Base-by-base conservation (phyloP, 2,797 vertebrate species). In the Gephyroberyx darwinii region DNA sequence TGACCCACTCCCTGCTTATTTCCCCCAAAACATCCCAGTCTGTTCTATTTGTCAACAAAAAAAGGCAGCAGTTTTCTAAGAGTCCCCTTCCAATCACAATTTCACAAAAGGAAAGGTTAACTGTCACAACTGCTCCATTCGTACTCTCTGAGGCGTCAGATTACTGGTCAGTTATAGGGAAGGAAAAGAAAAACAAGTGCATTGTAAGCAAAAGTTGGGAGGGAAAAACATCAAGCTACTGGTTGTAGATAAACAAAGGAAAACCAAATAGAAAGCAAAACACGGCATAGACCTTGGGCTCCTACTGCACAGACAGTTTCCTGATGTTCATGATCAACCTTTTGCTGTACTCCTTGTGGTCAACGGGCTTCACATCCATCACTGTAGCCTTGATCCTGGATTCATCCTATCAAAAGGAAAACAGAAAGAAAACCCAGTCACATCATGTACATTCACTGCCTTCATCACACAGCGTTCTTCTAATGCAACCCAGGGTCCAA, bases 301-400 rank as follows among this genome's bases (percentile, higher is more conserved):
- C 57, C 66, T 93, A 93, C 65, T 90, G 90, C 63, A 5, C 60
- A 0, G 93, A 93, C n/a, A 96, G 85, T 65, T 91, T 98, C 81
- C 94, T 92, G 88, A 99, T 99, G 93, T 88, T 96, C 69, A 88
- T 74, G 65, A 99, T 96, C 90, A 99, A 35, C 87, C 96, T 94
- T 88, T 93, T 95, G 94, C 95, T 90, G 85, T 98, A 97, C 13
- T 99, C 98, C 83, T 88, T 94, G 79, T 98, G 94, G 91, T 98
- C 96, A 61, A 99, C 95, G 0, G 96, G 95, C 86, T 96, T 98
- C 90, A 95, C 94, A 0, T 98, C 96, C 92, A 96, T 1, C 54
- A 96, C 96, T 0, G 97, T 96, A 5, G 96, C 96, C 86, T 98
- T 99, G 91, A 99, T 96, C 77, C 96, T 95, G 81, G 96, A 97